Evolutionary conservation across 1,140 invertebrate species (phyloP), one percentile per base, ranked within the genome.

Genomic region (Aphelinus certus): DNA sequence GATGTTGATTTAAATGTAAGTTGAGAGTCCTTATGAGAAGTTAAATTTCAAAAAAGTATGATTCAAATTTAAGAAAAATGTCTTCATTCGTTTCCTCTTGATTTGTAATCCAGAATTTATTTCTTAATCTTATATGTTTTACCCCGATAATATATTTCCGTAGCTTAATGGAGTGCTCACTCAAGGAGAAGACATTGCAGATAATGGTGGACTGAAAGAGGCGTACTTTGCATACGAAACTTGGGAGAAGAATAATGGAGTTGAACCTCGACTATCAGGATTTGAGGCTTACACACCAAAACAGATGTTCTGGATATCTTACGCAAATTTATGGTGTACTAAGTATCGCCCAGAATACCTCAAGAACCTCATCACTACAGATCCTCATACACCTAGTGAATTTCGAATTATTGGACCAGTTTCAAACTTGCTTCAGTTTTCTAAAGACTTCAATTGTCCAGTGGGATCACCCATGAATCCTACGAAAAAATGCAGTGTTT

Each of bases 141-240:
- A 26, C 26, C 26, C 26, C 26, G 26, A 26, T 10, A n/a, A 6
- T 0, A 62, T 45, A 45, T 47, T 63, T 63, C 0, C 48, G 46
- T 3, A 26, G 26, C 26, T 26, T 26, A 26, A 26, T 26, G 26
- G 26, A 26, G 26, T 26, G 26, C 26, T 26, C 26, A 26, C 26
- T 26, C 26, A 26, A 26, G 26, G 26, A 26, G 26, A 26, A 26
- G 26, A 26, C 26, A 26, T 26, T 26, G 26, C 26, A 26, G 95
- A 97, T 83, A 96, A 96, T 83, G 95, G 94, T n/a, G 95, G 95
- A 1, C 90, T 96, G 45, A 95, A 96, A 82, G 92, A 95, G 78
- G 94, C 96, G 0, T 97, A 96, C 83, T 89, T 91, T 47, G 94
- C 95, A 1, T 96, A 96, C 84, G 88, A 90, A 56, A 89, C 90